Base-by-base conservation (phyloP, 1,140 invertebrate species). In the Papilio glaucus region DNA sequence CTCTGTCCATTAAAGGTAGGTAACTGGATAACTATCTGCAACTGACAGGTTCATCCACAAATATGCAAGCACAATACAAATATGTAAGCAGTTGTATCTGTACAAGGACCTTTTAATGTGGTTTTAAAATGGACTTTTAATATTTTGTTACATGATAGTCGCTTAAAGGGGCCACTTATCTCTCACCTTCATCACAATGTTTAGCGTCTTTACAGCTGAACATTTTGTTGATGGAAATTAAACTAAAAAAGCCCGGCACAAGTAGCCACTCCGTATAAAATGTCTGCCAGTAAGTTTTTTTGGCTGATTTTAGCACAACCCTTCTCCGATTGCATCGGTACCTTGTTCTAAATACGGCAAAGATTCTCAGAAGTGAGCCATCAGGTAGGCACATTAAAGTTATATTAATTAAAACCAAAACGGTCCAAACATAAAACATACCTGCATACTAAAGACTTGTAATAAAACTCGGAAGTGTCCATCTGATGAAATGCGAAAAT, bases 321-420 rank as follows among this genome's bases (percentile, higher is more conserved):
- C 62, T 65, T 65, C 62, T 65, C 62, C 15, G 62, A 65, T 65
- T 37, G 10, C 45, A 53, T 53, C 45, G 45, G 45, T 29, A 18
- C 26, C 33, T 9, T 62, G 61, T 18, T 65, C 62, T 39, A 41
- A 65, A 65, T 65, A 21, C n/a, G 18, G 62, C 9, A 18, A 39
- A 65, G 15, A n/a, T 65, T 65, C 62, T 65, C n/a, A 62, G 62
- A 65, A 65, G 49, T 24, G 0, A 57, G 15, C 45, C 45, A 38
- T 37, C 33, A 41, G 33, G 15, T 63, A 38, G 29, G 33, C 60
- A 60, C 26, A n/a, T 60, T 61, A n/a, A 37, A 15, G 4, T 61
- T 15, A 37, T 33, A 29, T 15, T 61, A 61, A 37, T 61, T 37
- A 57, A 57, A 57, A 57, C 49, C 49, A 18, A 57, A 57, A 33